These are phyloP conservation scores for Vespertilio murinus DNA, from an alignment of 2,797 vertebrate species.

Conservation along the genomic window DNA sequence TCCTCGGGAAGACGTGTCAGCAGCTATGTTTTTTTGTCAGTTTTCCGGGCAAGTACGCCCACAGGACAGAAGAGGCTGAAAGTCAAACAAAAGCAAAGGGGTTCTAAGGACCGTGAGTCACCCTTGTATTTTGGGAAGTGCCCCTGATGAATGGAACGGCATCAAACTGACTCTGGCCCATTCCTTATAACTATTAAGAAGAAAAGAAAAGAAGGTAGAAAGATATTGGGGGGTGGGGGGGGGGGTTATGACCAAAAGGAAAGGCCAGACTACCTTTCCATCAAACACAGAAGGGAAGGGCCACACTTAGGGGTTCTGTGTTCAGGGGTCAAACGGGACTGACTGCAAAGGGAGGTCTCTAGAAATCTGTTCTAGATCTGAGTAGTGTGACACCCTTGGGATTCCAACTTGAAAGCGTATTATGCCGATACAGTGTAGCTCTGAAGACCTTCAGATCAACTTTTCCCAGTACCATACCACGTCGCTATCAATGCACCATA, in stretches of 20 bases:
- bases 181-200: neutral
- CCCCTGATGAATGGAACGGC: neutral
- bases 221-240: neutral
- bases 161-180: neutral
- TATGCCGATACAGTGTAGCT: neutral
- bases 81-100: slow-evolving; percentile 3
- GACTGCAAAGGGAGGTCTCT: neutral
- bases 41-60: slow-evolving; percentile 62
- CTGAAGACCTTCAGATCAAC: neutral
- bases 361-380: neutral
- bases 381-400: neutral
- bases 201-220: neutral
- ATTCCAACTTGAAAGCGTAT: neutral
- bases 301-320: neutral
- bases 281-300: neutral
- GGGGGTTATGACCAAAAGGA: neutral
- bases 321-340: neutral
- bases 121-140: slow-evolving; percentile 54
- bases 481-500: neutral
- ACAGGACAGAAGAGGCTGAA: slow-evolving; percentile 34
- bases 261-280: slow-evolving; percentile 5
- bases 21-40: slow-evolving; percentile 57
- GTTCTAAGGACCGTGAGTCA: slow-evolving; percentile 10
- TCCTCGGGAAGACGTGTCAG: slow-evolving; percentile 65
- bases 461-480: neutral